Percentiles rank a stretch among this genome's conserved stretches.
phyloP scores from a whole-genome alignment of 2,113 vertebrate species.

The Ciconia boyciana region DNA sequence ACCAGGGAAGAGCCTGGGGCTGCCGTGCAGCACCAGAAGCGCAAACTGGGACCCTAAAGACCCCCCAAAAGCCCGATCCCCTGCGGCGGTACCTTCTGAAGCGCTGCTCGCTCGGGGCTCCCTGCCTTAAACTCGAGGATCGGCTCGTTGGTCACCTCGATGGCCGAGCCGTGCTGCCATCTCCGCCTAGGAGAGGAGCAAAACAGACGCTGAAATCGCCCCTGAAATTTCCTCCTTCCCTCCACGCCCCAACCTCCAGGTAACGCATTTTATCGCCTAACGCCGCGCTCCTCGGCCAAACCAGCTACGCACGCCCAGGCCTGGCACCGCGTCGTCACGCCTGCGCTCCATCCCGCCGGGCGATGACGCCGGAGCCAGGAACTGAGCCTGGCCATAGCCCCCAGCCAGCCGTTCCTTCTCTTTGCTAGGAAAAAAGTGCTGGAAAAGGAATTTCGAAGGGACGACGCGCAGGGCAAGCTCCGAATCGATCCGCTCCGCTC shows the following conservation, averaged over 20 bases:
- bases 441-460: background rate
- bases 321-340: background rate
- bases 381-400: rapidly evolving
- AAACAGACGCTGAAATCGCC: rapidly evolving
- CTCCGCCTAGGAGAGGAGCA: conserved; percentile 65
- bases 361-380: rapidly evolving
- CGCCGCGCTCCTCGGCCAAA: background rate
- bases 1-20: background rate
- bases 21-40: background rate
- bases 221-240: rapidly evolving
- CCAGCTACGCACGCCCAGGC: rapidly evolving
- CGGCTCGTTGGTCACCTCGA: conserved; percentile 88
- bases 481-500: background rate
- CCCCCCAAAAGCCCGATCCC: rapidly evolving
- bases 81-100: conserved; percentile 76
- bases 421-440: rapidly evolving
- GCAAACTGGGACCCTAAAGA: background rate
- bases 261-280: rapidly evolving
- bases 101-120: conserved; percentile 78
- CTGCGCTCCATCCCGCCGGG: background rate
- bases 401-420: background rate
- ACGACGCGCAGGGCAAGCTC: rapidly evolving
- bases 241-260: background rate
- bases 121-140: conserved; percentile 82
- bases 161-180: conserved; percentile 65